These are phyloP conservation scores for Cisticola juncidis DNA, from an alignment of 2,113 vertebrate genomes.

Conservation along the genomic window DNA sequence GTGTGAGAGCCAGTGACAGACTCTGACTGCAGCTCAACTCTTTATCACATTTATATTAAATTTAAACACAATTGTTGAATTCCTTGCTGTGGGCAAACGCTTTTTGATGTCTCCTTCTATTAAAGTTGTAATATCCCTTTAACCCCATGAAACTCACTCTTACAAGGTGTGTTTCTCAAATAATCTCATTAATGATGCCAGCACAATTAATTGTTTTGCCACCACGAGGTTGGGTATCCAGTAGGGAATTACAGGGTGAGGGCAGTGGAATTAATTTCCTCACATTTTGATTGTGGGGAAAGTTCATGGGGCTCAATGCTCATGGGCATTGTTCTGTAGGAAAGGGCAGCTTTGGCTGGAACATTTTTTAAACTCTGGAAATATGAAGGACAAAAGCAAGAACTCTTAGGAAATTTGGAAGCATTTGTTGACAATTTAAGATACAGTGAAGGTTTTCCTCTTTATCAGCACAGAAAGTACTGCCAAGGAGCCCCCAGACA, in stretches of 20 bases:
- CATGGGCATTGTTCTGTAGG: not conserved
- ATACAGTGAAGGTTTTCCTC: not conserved
- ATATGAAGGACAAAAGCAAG: not conserved
- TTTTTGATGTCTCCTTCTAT: constrained; percentile 19
- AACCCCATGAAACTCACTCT: not conserved
- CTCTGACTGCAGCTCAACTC: not conserved
- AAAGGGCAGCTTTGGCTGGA: not conserved
- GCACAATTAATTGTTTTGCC: constrained; percentile 26
- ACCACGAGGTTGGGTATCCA: not conserved
- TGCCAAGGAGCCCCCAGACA: not conserved
- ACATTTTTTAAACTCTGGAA: not conserved
- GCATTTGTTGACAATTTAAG: not conserved
- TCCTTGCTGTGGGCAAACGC: not conserved
- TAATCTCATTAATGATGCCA: not conserved
- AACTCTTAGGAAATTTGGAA: not conserved
- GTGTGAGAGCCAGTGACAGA: not conserved
- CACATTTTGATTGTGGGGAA: not conserved
- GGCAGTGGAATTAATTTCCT: not conserved
- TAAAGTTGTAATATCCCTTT: not conserved
- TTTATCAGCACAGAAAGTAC: not conserved
- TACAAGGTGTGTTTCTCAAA: not conserved
- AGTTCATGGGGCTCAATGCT: not conserved
- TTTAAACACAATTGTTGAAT: not conserved
- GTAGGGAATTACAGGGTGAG: not conserved
- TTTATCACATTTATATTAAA: constrained; percentile 23